These are phyloP conservation scores for Chrysolina americana DNA, from an alignment of 2,888 invertebrate genomes.

Conservation along the genomic window DNA sequence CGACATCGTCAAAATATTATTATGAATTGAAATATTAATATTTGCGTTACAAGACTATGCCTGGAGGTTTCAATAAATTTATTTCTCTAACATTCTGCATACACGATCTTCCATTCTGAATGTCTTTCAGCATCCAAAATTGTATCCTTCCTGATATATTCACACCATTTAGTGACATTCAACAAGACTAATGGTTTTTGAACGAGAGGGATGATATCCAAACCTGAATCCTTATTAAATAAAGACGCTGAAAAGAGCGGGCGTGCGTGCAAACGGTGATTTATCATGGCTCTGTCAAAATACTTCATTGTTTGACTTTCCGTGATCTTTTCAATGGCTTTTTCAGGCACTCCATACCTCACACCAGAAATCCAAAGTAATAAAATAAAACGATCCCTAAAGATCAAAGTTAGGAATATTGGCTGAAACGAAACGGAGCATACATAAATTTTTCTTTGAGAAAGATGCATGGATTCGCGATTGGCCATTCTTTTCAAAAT, in stretches of 20 bases:
- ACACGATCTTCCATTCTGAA: neutral
- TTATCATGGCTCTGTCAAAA: constrained; percentile 16
- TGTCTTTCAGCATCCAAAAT: neutral
- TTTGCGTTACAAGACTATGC: too few relatives aligned
- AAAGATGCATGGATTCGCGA: too few relatives aligned
- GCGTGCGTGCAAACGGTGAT: neutral
- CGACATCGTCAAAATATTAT: too few relatives aligned
- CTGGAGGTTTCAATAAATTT: neutral
- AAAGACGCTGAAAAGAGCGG: constrained; percentile 19
- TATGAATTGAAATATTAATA: too few relatives aligned
- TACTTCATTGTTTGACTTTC: constrained; percentile 21
- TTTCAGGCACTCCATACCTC: neutral
- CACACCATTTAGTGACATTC: constrained; percentile 18
- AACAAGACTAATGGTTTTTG: constrained; percentile 21
- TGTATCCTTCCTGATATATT: constrained; percentile 12
- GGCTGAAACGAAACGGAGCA: neutral
- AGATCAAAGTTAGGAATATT: neutral
- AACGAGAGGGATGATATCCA: constrained; percentile 14
- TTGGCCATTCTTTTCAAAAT: too few relatives aligned
- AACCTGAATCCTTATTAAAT: constrained; percentile 9
- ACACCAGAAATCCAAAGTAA: neutral
- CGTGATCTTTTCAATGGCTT: constrained; percentile 17
- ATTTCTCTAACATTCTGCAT: neutral
- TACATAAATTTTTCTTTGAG: too few relatives aligned
- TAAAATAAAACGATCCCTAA: neutral